Base-by-base conservation (phyloP, 1,140 invertebrate genomes). In the Streblospio benedicti region DNA sequence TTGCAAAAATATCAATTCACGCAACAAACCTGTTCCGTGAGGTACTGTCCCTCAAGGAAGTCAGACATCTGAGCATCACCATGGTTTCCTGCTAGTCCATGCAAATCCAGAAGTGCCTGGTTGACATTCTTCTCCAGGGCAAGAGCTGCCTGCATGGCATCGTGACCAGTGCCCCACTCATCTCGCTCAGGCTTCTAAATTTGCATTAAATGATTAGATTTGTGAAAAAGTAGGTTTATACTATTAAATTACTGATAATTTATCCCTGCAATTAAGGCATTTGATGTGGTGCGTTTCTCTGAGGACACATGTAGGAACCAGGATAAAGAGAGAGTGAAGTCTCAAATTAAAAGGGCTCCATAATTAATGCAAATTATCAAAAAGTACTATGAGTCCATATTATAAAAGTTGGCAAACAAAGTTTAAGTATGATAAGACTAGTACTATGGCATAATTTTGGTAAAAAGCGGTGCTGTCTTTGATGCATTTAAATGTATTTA, bases 101-200 rank as follows among this genome's bases (percentile, higher is more conserved):
- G 88, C 0, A 90, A 71, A 25, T 84, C 74, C 18, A 91, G 67
- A 14, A 91, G 73, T 63, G 81, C 80, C 82, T 87, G 76, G 71
- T 91, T 90, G 16, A 91, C 86, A 64, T 76, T 79, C 69, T 87
- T 87, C 73, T 91, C 90, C 65, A 91, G 76, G 25, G 82, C 71
- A 2, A 91, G 73, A 20, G 89, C 86, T 16, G 82, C 79, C 38
- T 72, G 67, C 78, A 91, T 84, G 0, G 87, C 87, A n/a, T 85
- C 83, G 60, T 85, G 71, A 0, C 81, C 81, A 30, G 79, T 80
- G 0, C 75, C 75, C 83, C 87, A 90, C 32, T 84, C 79, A 45
- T 79, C 74, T 56, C 79, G 70, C 4, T 77, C 73, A 4, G 88
- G 87, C 45, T 81, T 79, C 44, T 81, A 72, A 23, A 88, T 18